Conservation (phyloP, 2,797 vertebrate genomes). For the Strix occidentalis region DNA sequence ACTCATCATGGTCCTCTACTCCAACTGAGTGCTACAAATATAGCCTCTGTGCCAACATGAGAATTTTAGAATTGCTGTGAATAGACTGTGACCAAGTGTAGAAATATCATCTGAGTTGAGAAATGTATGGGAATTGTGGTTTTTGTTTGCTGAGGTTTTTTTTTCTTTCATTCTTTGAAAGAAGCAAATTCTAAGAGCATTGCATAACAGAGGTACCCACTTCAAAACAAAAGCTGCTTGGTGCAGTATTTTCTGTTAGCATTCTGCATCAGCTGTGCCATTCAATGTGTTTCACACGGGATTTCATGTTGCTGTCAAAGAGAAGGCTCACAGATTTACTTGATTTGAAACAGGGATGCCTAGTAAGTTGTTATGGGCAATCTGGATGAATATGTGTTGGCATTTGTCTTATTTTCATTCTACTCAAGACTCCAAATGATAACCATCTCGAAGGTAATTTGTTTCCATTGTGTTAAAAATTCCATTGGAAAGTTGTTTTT, state of each 20-base stretch:
- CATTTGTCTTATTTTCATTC: slow-evolving; percentile 44
- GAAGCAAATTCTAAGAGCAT: slow-evolving; percentile 18
- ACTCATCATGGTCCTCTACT: background rate
- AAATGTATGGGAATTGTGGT: slow-evolving; percentile 13
- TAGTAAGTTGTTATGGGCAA: slow-evolving; percentile 9
- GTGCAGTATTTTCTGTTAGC: slow-evolving; percentile 24
- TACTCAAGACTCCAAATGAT: slow-evolving; percentile 51
- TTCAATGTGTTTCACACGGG: background rate
- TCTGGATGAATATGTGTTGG: slow-evolving; percentile 44
- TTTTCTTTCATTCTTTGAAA: slow-evolving; percentile 33
- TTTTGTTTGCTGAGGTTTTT: background rate
- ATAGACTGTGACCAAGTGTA: background rate
- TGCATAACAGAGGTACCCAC: slow-evolving; percentile 29
- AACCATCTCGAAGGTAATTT: slow-evolving; percentile 62
- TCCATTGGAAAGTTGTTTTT: slow-evolving; percentile 63
- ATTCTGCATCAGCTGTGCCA: slow-evolving; percentile 18
- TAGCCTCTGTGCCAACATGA: background rate
- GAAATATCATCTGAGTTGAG: background rate
- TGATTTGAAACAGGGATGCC: slow-evolving; percentile 68
- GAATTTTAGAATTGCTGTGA: background rate
- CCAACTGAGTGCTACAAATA: background rate
- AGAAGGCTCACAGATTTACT: slow-evolving; percentile 38
- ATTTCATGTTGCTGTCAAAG: slow-evolving; percentile 43
- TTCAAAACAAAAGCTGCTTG: slow-evolving; percentile 52
- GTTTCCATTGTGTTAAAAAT: slow-evolving; percentile 59